Conservation (phyloP, 1,140 invertebrate species). For the Cephus cinctus region DNA sequence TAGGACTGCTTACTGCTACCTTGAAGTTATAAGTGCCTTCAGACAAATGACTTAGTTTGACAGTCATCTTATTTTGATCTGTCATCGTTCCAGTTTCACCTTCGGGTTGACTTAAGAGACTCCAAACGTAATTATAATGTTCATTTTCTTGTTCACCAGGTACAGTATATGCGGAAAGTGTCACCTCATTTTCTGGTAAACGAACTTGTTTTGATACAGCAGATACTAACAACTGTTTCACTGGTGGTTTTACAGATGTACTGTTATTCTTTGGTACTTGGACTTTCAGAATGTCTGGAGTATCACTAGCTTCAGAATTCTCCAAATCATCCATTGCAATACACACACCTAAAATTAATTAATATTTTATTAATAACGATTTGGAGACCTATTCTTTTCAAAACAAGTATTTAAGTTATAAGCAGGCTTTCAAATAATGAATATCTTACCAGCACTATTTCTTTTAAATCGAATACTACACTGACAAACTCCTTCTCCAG, state of each 20-base stretch:
- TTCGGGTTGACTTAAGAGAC: constrained; percentile 77
- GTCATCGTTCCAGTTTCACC: constrained; percentile 78
- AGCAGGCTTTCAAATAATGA: no score
- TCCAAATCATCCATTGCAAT: constrained; percentile 18
- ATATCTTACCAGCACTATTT: constrained; percentile 54
- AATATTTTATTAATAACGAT: constrained; percentile 17
- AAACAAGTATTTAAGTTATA: no score
- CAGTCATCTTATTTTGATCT: constrained; percentile 78
- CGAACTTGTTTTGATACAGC: constrained; percentile 69
- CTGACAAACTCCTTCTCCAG: constrained; percentile 65
- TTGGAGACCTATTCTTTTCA: constrained; percentile 23
- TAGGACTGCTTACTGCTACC: constrained; percentile 73
- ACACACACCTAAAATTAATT: constrained; percentile 30
- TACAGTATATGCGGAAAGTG: constrained; percentile 76
- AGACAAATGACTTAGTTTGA: constrained; percentile 74
- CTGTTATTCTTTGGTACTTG: constrained; percentile 33
- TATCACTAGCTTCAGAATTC: constrained; percentile 31
- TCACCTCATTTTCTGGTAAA: constrained; percentile 59
- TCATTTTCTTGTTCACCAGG: constrained; percentile 71
- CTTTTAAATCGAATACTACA: constrained; percentile 63
- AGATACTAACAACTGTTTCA: constrained; percentile 73
- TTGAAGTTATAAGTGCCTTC: constrained; percentile 89
- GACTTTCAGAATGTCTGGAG: constrained; percentile 38
- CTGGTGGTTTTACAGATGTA: constrained; percentile 48
- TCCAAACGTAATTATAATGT: constrained; percentile 89